A percentile compares a stretch with the other conserved stretches of the same genome.
Evolutionary conservation across 2,888 invertebrate genomes (phyloP).

Genomic region (Caprella mutica): DNA sequence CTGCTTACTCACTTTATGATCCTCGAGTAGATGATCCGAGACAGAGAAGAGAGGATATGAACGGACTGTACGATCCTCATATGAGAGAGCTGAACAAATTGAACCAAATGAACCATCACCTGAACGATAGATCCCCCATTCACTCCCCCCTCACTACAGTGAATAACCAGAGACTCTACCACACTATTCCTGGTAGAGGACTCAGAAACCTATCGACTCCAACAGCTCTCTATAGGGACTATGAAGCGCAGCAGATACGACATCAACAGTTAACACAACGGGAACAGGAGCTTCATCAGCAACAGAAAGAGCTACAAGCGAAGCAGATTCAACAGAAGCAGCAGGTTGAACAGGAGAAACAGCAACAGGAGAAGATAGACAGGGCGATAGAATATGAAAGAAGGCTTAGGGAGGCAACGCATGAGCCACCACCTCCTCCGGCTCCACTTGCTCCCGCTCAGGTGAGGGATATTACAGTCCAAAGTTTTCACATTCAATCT

Average conservation of each 20-base stretch:
- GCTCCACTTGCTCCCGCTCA: conserved; percentile 8
- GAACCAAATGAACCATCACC: background rate
- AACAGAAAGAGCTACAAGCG: conserved; percentile 6
- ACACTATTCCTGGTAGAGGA: conserved; percentile 6
- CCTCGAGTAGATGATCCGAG: conserved; percentile 6
- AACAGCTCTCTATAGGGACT: background rate
- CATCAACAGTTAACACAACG: conserved; percentile 1
- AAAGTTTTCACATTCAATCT: too few species aligned
- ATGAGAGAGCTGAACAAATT: background rate
- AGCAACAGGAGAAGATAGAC: conserved; percentile 8
- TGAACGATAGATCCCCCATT: background rate
- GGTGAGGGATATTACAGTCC: too few species aligned
- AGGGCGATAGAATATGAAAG: conserved; percentile 8
- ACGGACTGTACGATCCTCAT: conserved; percentile 5
- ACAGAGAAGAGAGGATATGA: conserved; percentile 3
- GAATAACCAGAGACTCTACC: conserved; percentile 5
- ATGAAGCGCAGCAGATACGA: conserved; percentile 1
- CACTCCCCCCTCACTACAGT: conserved; percentile 2
- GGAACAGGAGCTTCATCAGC: conserved; percentile 8
- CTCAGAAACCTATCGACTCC: background rate
- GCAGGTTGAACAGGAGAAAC: conserved; percentile 9
- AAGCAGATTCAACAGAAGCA: conserved; percentile 10
- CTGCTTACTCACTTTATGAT: conserved; percentile 6
- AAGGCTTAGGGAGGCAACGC: background rate
- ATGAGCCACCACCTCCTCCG: conserved; percentile 3